Percentiles rank a stretch among this genome's conserved stretches.
phyloP scores from a whole-genome alignment of 2,113 vertebrate species.

The Noturus placidus region DNA sequence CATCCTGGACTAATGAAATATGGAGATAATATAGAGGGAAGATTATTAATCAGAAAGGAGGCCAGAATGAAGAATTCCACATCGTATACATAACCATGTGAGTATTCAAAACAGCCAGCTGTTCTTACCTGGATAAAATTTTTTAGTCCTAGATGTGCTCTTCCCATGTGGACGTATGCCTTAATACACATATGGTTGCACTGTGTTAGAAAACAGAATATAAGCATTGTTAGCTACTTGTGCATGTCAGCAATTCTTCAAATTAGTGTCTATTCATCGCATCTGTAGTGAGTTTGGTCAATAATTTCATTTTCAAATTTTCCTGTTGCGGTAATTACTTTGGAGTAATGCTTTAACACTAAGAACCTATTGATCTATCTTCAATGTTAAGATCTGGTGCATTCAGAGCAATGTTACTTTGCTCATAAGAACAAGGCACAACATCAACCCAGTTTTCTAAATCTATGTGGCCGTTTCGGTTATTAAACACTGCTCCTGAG shows the following conservation, averaged over 20 bases:
- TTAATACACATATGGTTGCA: constrained; percentile 84
- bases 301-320: neutral
- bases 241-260: neutral
- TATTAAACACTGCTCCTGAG: neutral
- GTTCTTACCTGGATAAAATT: constrained; percentile 77
- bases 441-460: constrained; percentile 35
- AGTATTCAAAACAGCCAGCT: constrained; percentile 32
- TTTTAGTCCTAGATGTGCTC: constrained; percentile 78
- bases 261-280: neutral
- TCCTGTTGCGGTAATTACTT: neutral
- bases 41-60: neutral
- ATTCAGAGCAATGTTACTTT: neutral
- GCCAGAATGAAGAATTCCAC: constrained; percentile 6
- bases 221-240: neutral
- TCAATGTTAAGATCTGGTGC: neutral
- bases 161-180: constrained; percentile 87
- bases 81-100: constrained; percentile 2
- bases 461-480: constrained; percentile 7
- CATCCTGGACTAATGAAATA: constrained; percentile 65
- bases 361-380: neutral
- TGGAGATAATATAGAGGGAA: neutral
- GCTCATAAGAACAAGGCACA: neutral
- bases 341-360: neutral
- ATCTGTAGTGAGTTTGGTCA: neutral
- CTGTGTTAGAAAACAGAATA: constrained; percentile 64